Conservation (phyloP, 2,113 vertebrate genomes). For the Oncorhynchus nerka region DNA sequence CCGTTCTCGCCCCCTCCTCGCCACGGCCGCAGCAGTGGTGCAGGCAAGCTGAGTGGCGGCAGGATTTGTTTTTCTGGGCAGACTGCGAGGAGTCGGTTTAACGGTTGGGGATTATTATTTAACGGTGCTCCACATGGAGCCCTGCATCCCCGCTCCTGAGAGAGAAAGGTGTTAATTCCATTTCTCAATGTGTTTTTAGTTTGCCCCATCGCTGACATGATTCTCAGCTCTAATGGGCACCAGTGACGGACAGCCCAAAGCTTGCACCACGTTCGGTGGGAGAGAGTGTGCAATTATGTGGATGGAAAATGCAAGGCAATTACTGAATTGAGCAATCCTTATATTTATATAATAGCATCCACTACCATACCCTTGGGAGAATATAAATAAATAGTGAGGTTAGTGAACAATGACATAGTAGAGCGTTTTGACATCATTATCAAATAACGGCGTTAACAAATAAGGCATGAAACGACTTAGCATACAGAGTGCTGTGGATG, state of each 20-base stretch:
- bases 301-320: conserved; percentile 30
- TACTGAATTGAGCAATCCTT: conserved; percentile 40
- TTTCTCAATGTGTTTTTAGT: conserved; percentile 32
- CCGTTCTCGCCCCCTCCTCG: conserved; percentile 21
- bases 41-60: conserved; percentile 15
- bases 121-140: conserved; percentile 24
- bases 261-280: not conserved
- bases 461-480: conserved; percentile 12
- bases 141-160: conserved; percentile 19
- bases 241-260: conserved; percentile 21
- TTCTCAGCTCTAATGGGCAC: conserved; percentile 29
- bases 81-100: conserved; percentile 53
- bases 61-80: conserved; percentile 58
- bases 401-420: conserved; percentile 43
- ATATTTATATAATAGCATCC: conserved; percentile 45
- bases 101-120: conserved; percentile 47
- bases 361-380: conserved; percentile 31
- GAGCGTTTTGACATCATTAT: conserved; percentile 39
- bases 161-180: conserved; percentile 51
- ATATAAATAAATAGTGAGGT: conserved; percentile 31
- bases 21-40: not conserved
- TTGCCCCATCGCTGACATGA: conserved; percentile 17
- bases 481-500: not conserved
- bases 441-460: conserved; percentile 11
- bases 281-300: conserved; percentile 24